Evolutionary conservation across 2,797 vertebrate species (phyloP).

Genomic region (Spinibarbus caldwelli): DNA sequence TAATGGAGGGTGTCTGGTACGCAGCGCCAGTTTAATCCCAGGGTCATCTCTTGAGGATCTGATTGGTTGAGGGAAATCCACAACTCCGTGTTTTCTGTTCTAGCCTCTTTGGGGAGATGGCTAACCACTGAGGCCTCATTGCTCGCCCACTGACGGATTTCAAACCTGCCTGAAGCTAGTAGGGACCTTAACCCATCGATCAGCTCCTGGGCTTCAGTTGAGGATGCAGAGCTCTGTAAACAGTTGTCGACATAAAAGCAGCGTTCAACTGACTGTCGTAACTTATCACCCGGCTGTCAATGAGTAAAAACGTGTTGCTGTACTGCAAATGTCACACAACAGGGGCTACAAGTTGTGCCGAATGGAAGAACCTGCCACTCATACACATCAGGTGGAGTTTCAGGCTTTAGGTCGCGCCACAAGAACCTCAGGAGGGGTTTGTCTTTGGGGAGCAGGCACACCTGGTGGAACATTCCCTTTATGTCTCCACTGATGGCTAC

Average conservation of each 20-base stretch:
- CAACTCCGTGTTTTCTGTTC: background rate
- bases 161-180: slow-evolving; percentile 6
- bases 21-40: slow-evolving; percentile 21
- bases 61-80: background rate
- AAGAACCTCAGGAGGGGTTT: slow-evolving; percentile 11
- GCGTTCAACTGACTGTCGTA: background rate
- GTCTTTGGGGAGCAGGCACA: slow-evolving; percentile 5
- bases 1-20: slow-evolving; percentile 2
- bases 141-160: slow-evolving; percentile 16
- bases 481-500: slow-evolving; percentile 11
- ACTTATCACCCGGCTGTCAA: background rate
- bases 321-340: slow-evolving; percentile 1
- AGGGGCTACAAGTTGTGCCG: background rate
- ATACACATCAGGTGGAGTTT: background rate
- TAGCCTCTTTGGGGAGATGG: background rate
- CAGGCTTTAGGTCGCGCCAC: slow-evolving; percentile 3
- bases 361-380: slow-evolving; percentile 37
- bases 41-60: background rate
- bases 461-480: slow-evolving; percentile 33
- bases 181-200: background rate
- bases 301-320: background rate
- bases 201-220: background rate
- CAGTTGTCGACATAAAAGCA: slow-evolving; percentile 34
- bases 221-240: background rate
- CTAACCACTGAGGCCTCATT: background rate